Evolutionary conservation across 1,140 invertebrate genomes (phyloP).

Genomic region (Euwallacea similis): DNA sequence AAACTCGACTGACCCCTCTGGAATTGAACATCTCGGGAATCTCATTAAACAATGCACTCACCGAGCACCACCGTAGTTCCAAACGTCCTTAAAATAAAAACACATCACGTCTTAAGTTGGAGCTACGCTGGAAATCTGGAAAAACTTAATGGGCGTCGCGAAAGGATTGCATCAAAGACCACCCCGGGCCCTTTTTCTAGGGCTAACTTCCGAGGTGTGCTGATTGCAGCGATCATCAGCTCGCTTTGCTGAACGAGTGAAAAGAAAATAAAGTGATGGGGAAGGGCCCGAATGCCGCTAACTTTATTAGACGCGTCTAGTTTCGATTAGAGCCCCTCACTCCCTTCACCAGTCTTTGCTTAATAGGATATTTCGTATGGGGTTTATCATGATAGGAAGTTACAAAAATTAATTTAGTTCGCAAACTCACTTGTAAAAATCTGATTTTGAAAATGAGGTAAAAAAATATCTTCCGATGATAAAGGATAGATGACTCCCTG

Average conservation of each 20-base stretch:
- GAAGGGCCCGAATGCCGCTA: constrained; percentile 16
- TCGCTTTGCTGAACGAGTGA: constrained; percentile 28
- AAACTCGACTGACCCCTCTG: too few species aligned
- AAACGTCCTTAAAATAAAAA: constrained; percentile 2
- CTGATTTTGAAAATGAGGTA: too few species aligned
- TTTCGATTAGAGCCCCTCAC: constrained; percentile 13
- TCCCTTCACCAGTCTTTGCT: background rate
- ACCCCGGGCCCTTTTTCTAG: constrained; percentile 28
- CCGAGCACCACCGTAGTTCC: too few species aligned
- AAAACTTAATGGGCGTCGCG: constrained; percentile 24
- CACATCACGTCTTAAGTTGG: constrained; percentile 15
- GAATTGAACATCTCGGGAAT: too few species aligned
- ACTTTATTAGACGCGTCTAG: constrained; percentile 26
- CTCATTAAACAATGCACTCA: too few species aligned
- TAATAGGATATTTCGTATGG: constrained; percentile 3
- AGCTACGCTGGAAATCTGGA: constrained; percentile 17
- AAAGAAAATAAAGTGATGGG: constrained; percentile 23
- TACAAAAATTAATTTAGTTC: too few species aligned
- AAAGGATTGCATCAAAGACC: constrained; percentile 29
- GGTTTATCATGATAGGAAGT: background rate
- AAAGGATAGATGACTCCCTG: too few species aligned
- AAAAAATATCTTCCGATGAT: too few species aligned
- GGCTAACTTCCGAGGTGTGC: constrained; percentile 31
- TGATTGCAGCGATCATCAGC: constrained; percentile 30
- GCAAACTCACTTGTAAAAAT: too few species aligned